A percentile compares a stretch with the other conserved stretches of the same genome.
phyloP scores from a whole-genome alignment of 2,113 vertebrate species.

The Agapornis roseicollis region DNA sequence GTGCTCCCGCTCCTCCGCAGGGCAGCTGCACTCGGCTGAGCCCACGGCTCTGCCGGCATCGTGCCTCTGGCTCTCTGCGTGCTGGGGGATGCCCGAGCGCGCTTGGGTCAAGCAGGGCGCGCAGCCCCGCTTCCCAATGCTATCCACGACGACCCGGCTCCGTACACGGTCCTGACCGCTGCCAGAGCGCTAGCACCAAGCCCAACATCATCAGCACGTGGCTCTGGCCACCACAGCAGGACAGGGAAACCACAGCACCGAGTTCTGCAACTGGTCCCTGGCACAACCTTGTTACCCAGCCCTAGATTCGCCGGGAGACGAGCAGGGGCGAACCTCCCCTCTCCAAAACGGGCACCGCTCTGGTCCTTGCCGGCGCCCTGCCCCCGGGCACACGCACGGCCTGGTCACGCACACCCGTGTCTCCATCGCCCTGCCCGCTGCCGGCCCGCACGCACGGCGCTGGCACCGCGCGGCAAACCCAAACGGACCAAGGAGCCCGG shows the following conservation, averaged over 20 bases:
- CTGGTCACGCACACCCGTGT: rapidly evolving
- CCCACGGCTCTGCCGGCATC: neutral
- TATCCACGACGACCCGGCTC: rapidly evolving
- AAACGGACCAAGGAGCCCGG: rapidly evolving
- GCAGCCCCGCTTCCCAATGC: rapidly evolving
- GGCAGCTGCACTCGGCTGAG: neutral
- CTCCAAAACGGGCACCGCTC: rapidly evolving
- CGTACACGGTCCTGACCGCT: rapidly evolving
- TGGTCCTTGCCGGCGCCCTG: neutral
- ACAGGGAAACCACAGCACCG: neutral
- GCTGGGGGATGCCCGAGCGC: rapidly evolving
- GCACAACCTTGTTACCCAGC: rapidly evolving
- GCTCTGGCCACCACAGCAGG: rapidly evolving
- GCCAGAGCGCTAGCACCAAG: neutral
- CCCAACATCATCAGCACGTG: rapidly evolving
- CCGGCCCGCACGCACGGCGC: rapidly evolving
- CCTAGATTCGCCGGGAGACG: no score
- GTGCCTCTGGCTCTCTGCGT: rapidly evolving
- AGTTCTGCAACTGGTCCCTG: neutral
- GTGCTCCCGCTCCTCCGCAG: neutral
- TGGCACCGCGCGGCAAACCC: rapidly evolving
- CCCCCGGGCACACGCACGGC: rapidly evolving
- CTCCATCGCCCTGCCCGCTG: neutral
- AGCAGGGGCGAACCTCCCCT: neutral
- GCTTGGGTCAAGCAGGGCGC: rapidly evolving